These are phyloP conservation scores for Drosophila oshimai DNA, from an alignment of 1,140 invertebrate genomes.

Conservation along the genomic window DNA sequence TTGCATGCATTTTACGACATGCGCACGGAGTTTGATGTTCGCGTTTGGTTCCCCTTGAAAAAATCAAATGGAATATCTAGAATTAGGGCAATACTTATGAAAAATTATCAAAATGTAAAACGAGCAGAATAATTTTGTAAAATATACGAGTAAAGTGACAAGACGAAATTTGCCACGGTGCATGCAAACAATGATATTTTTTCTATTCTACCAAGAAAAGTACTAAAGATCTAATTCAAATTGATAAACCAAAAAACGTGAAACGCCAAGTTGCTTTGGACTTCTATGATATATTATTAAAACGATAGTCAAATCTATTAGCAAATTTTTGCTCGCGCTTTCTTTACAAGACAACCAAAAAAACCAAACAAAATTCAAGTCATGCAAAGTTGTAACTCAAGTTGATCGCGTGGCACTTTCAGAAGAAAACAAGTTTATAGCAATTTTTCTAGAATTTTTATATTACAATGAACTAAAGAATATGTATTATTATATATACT, in stretches of 20 bases:
- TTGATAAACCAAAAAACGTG: slow-evolving; percentile 28
- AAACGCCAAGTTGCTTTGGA: slow-evolving; percentile 57
- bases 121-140: slow-evolving; percentile 55
- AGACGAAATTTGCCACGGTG: slow-evolving; percentile 51
- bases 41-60: slow-evolving; percentile 2
- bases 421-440: slow-evolving; percentile 63
- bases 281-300: slow-evolving; percentile 60
- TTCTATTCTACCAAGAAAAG: slow-evolving; percentile 63
- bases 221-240: slow-evolving; percentile 35
- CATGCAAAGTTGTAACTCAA: slow-evolving; percentile 54
- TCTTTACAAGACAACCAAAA: slow-evolving; percentile 61
- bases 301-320: slow-evolving; percentile 78
- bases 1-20: slow-evolving; percentile 41
- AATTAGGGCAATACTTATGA: slow-evolving; percentile 20
- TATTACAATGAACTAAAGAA: slow-evolving; percentile 66
- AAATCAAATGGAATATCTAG: slow-evolving; percentile 45
- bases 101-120: slow-evolving; percentile 60
- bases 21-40: slow-evolving; percentile 15
- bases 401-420: slow-evolving; percentile 59
- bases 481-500: slow-evolving; percentile 51
- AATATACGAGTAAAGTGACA: slow-evolving; percentile 42
- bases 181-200: slow-evolving; percentile 70
- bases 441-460: slow-evolving; percentile 82
- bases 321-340: slow-evolving; percentile 81
- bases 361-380: slow-evolving; percentile 30